phyloP scores from a whole-genome alignment of 1,140 invertebrate genomes.

The Aphelinus certus region DNA sequence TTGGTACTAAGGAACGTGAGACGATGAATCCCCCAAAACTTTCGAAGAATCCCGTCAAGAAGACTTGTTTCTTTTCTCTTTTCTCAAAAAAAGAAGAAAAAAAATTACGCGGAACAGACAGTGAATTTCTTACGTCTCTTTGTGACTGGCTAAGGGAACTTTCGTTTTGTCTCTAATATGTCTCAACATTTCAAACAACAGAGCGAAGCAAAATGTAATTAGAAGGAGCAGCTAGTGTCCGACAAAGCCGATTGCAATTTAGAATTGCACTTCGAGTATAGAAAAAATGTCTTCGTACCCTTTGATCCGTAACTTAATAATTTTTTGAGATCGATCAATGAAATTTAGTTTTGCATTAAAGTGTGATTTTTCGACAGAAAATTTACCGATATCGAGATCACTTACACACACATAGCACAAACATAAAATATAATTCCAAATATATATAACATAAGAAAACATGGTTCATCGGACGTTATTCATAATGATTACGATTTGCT shows the following conservation, averaged over 20 bases:
- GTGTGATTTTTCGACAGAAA: too few relatives aligned
- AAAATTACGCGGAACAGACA: conserved; percentile 16
- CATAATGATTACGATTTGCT: neutral
- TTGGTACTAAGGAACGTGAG: conserved; percentile 40
- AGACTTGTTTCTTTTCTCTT: conserved; percentile 1
- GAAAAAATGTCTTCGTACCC: too few relatives aligned
- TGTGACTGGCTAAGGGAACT: conserved; percentile 20
- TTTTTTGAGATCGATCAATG: too few relatives aligned
- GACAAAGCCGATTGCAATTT: conserved; percentile 27
- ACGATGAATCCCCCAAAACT: conserved; percentile 21
- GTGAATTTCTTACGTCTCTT: conserved; percentile 4
- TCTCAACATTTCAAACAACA: conserved; percentile 20
- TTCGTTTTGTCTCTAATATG: neutral
- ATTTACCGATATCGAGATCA: too few relatives aligned
- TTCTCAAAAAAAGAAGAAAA: conserved; percentile 5
- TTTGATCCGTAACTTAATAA: too few relatives aligned
- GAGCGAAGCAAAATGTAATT: conserved; percentile 8
- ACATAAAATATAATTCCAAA: too few relatives aligned
- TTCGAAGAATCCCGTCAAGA: conserved; percentile 11
- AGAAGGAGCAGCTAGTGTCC: neutral
- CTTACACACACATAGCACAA: too few relatives aligned
- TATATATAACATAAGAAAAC: too few relatives aligned
- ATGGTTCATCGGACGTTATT: too few relatives aligned
- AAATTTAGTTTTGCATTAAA: neutral
- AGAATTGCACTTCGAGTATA: conserved; percentile 19